These are phyloP conservation scores for Paradoxurus hermaphroditus DNA, from an alignment of 2,113 vertebrate genomes.

Conservation along the genomic window DNA sequence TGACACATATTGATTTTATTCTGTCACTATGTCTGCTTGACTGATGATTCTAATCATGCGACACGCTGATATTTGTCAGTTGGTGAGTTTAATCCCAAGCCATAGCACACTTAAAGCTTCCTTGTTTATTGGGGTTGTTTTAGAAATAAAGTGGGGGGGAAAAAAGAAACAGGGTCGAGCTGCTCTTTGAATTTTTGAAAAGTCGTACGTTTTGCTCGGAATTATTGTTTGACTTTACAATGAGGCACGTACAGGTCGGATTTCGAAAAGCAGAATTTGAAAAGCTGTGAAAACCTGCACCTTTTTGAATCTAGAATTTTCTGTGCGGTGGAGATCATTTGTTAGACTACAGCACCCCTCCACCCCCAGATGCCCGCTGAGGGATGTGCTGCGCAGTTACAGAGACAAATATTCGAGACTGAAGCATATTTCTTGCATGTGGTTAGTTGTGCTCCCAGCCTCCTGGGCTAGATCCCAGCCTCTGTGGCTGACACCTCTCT, in stretches of 20 bases:
- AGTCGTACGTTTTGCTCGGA: neutral
- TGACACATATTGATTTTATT: neutral
- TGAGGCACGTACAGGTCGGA: neutral
- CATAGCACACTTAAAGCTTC: neutral
- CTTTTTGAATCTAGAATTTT: neutral
- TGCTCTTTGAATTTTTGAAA: neutral
- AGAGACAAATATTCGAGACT: neutral
- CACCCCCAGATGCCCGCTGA: fast-evolving
- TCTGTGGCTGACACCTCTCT: neutral
- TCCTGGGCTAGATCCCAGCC: fast-evolving
- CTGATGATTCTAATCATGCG: neutral
- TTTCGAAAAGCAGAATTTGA: neutral
- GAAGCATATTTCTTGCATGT: neutral
- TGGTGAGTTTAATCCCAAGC: neutral
- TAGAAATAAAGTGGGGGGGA: neutral
- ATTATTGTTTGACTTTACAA: neutral
- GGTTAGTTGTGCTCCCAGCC: fast-evolving
- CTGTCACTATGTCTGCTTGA: neutral
- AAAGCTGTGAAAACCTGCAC: neutral
- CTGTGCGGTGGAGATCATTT: neutral
- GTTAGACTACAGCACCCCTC: neutral
- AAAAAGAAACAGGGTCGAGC: neutral
- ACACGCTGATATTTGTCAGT: neutral
- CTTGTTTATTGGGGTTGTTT: neutral
- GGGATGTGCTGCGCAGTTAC: fast-evolving